A percentile compares a stretch with the other conserved stretches of the same genome.
Evolutionary conservation across 1,140 invertebrate genomes (phyloP).

Genomic region (Penaeus chinensis): DNA sequence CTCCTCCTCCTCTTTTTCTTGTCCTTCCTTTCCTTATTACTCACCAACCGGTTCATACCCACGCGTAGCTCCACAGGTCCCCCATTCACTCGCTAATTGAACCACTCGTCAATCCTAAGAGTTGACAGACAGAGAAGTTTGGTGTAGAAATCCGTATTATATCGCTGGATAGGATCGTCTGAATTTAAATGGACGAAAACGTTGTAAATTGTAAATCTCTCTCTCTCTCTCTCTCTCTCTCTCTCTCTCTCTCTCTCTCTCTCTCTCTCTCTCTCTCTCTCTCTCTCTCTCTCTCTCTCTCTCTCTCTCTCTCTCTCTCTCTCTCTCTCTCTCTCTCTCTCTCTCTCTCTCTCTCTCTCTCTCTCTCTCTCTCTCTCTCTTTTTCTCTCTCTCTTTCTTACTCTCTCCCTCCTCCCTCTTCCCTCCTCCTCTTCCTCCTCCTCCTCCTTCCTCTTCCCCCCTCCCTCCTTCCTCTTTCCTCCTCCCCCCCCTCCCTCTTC

Average conservation of each 20-base stretch:
- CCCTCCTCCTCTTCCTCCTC: neutral
- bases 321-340: no score
- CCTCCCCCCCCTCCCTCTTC: neutral
- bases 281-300: neutral
- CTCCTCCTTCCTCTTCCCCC: neutral
- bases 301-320: no score
- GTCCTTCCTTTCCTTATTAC: neutral
- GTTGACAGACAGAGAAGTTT: no score
- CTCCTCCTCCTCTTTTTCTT: neutral
- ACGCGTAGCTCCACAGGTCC: neutral
- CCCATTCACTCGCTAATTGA: neutral
- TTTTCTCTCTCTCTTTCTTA: neutral
- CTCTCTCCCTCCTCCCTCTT: neutral
- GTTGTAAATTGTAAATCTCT: neutral
- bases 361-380: no score
- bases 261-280: no score
- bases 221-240: no score
- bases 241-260: neutral
- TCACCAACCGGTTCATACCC: neutral
- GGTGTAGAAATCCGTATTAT: no score
- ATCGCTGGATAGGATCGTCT: no score
- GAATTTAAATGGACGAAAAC: no score
- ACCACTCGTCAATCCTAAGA: neutral
- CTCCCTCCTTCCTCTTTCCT: neutral
- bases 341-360: neutral